Percentiles rank a stretch among this genome's conserved stretches.
Conservation (phyloP, 23 tunicate species). For the Trididemnum miniatum region DNA sequence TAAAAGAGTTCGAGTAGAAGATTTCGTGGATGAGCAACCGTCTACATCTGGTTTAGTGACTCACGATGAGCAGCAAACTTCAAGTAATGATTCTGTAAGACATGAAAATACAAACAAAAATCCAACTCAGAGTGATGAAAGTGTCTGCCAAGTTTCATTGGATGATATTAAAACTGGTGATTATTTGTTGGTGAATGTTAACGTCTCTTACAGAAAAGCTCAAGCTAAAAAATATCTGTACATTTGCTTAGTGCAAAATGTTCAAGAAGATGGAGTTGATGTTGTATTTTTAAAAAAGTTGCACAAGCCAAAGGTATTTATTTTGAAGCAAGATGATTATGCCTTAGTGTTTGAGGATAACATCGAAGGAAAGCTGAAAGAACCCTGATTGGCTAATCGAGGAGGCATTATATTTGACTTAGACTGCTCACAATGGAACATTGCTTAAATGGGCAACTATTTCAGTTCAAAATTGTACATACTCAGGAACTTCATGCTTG, state of each 20-base stretch:
- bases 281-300: conserved; percentile 2
- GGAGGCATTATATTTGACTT: background rate
- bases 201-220: background rate
- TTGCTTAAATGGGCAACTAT: background rate
- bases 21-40: background rate
- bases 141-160: background rate
- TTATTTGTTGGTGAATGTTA: background rate
- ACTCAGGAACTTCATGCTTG: no score
- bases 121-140: background rate
- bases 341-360: background rate
- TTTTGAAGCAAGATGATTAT: background rate
- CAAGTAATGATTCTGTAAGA: background rate
- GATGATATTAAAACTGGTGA: background rate
- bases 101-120: background rate
- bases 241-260: background rate
- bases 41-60: background rate
- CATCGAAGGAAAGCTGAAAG: background rate
- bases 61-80: background rate
- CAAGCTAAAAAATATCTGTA: background rate
- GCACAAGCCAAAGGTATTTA: background rate
- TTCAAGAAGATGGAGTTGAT: background rate
- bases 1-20: background rate
- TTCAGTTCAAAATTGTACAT: background rate
- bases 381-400: background rate
- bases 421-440: background rate